Evolutionary conservation across 2,113 vertebrate species (phyloP).

Genomic region (Cyphomyrus plagiostoma): DNA sequence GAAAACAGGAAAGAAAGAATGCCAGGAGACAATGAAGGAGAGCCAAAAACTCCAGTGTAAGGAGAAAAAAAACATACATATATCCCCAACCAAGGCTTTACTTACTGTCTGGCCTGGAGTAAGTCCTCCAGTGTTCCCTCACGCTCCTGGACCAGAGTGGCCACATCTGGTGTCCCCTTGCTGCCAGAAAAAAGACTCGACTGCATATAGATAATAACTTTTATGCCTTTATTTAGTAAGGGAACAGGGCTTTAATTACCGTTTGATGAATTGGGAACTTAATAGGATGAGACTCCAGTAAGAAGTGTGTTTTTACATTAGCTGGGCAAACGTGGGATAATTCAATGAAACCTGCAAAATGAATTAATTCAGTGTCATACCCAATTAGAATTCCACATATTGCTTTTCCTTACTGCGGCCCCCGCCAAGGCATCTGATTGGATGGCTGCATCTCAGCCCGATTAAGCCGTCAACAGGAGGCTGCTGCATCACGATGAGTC

Average conservation of each 20-base stretch:
- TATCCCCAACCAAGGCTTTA: not conserved
- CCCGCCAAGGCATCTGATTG: not conserved
- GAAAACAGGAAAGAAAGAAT: not conserved
- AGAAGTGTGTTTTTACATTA: conserved; percentile 22
- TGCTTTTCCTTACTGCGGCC: not conserved
- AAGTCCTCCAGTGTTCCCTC: not conserved
- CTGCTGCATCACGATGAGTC: not conserved
- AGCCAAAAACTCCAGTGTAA: not conserved
- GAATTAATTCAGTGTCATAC: conserved; percentile 22
- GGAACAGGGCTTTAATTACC: conserved; percentile 22
- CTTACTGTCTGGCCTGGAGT: not conserved
- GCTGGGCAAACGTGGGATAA: conserved; percentile 13
- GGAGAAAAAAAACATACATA: not conserved
- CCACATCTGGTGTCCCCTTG: not conserved
- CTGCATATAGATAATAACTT: not conserved
- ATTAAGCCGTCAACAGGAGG: not conserved
- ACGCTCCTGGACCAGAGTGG: not conserved
- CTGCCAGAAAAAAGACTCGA: not conserved
- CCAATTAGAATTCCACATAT: conserved; percentile 23
- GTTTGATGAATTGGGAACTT: conserved; percentile 26
- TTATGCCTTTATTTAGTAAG: conserved; percentile 9
- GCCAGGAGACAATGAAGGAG: not conserved
- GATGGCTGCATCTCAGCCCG: not conserved
- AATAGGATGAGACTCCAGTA: conserved; percentile 25
- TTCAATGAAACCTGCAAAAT: conserved; percentile 24